Evolutionary conservation across 2,888 invertebrate species (phyloP).

Genomic region (Megaustenia siamemsis): DNA sequence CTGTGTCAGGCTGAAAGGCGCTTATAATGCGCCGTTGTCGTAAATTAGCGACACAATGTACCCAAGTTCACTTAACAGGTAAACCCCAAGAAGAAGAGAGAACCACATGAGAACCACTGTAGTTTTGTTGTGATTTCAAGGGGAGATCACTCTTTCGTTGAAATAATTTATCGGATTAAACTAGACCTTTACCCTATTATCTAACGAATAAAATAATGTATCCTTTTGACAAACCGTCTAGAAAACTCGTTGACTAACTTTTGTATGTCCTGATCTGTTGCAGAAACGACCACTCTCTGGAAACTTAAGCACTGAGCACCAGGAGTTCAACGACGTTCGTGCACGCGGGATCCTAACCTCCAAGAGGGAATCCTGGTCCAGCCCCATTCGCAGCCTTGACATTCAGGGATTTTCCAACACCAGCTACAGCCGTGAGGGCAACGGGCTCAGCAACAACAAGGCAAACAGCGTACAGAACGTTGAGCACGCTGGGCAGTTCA

Average conservation of each 20-base stretch:
- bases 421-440: constrained; percentile 25
- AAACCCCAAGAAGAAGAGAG: too few relatives aligned
- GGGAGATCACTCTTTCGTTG: too few relatives aligned
- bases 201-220: too few relatives aligned
- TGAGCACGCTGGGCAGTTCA: neutral
- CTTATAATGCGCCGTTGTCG: too few relatives aligned
- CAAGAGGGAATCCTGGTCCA: constrained; percentile 45
- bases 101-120: too few relatives aligned
- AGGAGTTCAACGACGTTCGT: constrained; percentile 45
- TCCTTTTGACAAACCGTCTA: too few relatives aligned
- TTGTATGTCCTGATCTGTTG: neutral
- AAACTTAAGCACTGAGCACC: constrained; percentile 33
- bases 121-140: too few relatives aligned
- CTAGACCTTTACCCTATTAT: too few relatives aligned
- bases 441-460: constrained; percentile 43
- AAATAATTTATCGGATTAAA: too few relatives aligned
- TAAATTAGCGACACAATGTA: too few relatives aligned
- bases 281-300: constrained; percentile 16
- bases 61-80: too few relatives aligned
- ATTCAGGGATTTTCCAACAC: constrained; percentile 53
- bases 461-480: constrained; percentile 51
- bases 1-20: too few relatives aligned
- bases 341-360: constrained; percentile 15
- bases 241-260: neutral
- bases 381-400: constrained; percentile 31